Base-by-base conservation (phyloP, 2,888 invertebrate species). In the Baronia brevicornis region DNA sequence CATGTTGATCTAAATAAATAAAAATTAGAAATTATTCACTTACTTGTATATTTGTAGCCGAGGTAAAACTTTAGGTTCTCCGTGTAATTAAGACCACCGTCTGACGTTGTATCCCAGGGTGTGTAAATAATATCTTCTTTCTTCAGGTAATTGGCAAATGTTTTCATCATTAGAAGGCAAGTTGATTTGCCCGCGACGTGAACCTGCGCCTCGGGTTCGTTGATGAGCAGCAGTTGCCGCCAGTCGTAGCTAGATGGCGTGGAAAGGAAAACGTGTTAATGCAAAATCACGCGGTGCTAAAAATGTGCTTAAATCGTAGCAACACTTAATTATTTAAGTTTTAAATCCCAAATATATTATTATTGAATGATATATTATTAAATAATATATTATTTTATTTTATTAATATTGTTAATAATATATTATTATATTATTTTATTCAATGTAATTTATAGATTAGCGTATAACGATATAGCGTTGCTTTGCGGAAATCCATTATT, bases 111-210 rank as follows among this genome's bases (percentile, higher is more conserved):
- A 54, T 92, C 91, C 71, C 90, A 90, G 3, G 88, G 87, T 0
- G 73, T 75, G 51, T 79, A 85, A 7, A 73, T 63, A 2, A 82
- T 72, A 5, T 78, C 73, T 51, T 80, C 79, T 27, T 64, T 60
- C 53, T 85, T 85, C 51, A 85, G 48, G 39, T 60, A 82, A 51
- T 91, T 88, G 4, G 91, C 89, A 54, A 94, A 73, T 0, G 90
- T 88, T 44, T 89, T 88, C 87, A 91, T 90, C 77, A 91, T 89
- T 38, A 94, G 86, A 41, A 90, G 89, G 56, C 94, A 95, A 12
- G 92, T 90, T 13, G 88, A 87, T 28, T 86, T 87, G 2, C 92
- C 92, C 10, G 88, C 90, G 3, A 91, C 84, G 52, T 89, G 85
- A 9, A 85, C 69, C 56, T 91, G 89, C 0, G 90, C 90, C 39